Percentiles rank a stretch among this genome's conserved stretches.
These are phyloP conservation scores for Dioctria rufipes DNA, from an alignment of 2,888 invertebrate genomes.

Conservation along the genomic window DNA sequence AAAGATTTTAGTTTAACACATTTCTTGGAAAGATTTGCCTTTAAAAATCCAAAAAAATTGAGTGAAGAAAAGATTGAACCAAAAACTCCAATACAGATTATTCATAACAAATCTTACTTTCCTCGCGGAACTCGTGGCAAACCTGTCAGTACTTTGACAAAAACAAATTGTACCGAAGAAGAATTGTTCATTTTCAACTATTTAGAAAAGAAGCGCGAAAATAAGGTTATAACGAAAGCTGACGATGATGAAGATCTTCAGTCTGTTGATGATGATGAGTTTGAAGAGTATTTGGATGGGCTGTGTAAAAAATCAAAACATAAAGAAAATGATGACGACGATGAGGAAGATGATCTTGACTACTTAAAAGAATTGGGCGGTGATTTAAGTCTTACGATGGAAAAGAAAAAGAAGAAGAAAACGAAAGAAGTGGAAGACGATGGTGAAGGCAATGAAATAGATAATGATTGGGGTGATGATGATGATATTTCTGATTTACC, in stretches of 20 bases:
- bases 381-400: slow-evolving; percentile 64
- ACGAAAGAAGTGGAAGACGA: slow-evolving; percentile 66
- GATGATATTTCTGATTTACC: slow-evolving; percentile 65
- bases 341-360: slow-evolving; percentile 76
- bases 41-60: slow-evolving; percentile 89
- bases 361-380: slow-evolving; percentile 78
- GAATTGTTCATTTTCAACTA: slow-evolving; percentile 79
- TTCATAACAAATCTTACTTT: slow-evolving; percentile 75
- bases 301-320: slow-evolving; percentile 73
- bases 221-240: slow-evolving; percentile 68
- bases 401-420: slow-evolving; percentile 64
- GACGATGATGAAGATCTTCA: slow-evolving; percentile 77
- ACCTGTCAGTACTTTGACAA: slow-evolving; percentile 81
- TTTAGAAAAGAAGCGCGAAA: slow-evolving; percentile 73
- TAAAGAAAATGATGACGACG: slow-evolving; percentile 76
- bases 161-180: slow-evolving; percentile 88
- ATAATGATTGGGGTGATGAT: slow-evolving; percentile 67
- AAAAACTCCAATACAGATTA: slow-evolving; percentile 62
- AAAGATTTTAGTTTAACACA: slow-evolving; percentile 92
- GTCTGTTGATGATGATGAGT: slow-evolving; percentile 78
- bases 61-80: slow-evolving; percentile 70
- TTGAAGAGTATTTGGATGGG: slow-evolving; percentile 72
- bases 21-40: slow-evolving; percentile 96
- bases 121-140: slow-evolving; percentile 81
- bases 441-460: slow-evolving; percentile 67